phyloP scores from a whole-genome alignment of 1,140 invertebrate species.

The Triops cancriformis region DNA sequence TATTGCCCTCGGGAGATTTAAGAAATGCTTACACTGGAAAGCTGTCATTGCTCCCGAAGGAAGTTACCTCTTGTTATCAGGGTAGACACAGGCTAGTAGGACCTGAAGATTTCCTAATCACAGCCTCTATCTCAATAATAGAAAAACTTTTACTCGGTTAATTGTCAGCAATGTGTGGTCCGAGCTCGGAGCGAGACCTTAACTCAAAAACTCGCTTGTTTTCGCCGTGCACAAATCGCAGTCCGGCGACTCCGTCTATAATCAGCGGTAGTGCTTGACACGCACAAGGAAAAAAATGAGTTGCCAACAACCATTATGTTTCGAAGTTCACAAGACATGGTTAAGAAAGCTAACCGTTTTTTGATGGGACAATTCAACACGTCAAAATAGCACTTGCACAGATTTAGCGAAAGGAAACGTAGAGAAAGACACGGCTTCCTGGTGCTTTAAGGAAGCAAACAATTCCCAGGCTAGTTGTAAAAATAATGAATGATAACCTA shows the following conservation, averaged over 20 bases:
- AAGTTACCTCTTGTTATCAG: not conserved
- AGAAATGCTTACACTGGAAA: not conserved
- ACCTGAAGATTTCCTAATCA: not conserved
- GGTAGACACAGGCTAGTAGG: too few relatives aligned
- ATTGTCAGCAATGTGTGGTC: not conserved
- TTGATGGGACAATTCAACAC: not conserved
- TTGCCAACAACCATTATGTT: not conserved
- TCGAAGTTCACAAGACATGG: not conserved
- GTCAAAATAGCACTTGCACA: not conserved
- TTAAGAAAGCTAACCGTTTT: not conserved
- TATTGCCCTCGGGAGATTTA: not conserved
- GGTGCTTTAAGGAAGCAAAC: not conserved
- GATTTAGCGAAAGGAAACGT: not conserved
- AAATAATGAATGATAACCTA: not conserved
- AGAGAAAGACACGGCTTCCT: not conserved
- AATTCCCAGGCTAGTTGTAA: not conserved
- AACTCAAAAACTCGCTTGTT: not conserved
- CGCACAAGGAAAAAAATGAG: not conserved
- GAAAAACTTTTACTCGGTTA: not conserved
- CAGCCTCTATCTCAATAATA: not conserved
- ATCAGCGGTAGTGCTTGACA: not conserved
- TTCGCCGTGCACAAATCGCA: not conserved
- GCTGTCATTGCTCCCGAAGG: not conserved
- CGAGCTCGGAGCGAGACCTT: not conserved
- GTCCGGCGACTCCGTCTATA: not conserved